These are phyloP conservation scores for Aleiodes alternator DNA, from an alignment of 2,888 invertebrate species.

Conservation along the genomic window DNA sequence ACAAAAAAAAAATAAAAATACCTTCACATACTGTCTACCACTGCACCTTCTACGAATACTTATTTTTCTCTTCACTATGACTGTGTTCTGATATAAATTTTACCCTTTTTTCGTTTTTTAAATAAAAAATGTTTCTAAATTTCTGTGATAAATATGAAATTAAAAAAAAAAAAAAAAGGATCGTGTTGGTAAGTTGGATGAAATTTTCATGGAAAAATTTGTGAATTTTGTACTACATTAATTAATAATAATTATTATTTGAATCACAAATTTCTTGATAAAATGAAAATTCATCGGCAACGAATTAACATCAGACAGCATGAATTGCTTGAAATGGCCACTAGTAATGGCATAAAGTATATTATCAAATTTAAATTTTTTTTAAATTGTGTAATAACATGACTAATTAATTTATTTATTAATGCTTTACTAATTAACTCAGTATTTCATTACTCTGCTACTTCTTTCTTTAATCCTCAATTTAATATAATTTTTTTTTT, in stretches of 20 bases:
- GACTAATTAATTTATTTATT: too few species aligned
- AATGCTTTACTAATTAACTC: too few species aligned
- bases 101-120: not conserved
- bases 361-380: conserved; percentile 21
- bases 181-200: conserved; percentile 41
- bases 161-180: not conserved
- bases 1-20: too few species aligned
- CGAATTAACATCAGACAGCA: conserved; percentile 68
- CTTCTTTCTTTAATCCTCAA: too few species aligned
- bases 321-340: conserved; percentile 63
- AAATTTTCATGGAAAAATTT: conserved; percentile 36
- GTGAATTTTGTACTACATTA: not conserved
- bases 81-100: conserved; percentile 32
- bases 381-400: not conserved
- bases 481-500: too few species aligned
- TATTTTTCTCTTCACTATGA: conserved; percentile 40
- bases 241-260: not conserved
- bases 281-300: conserved; percentile 6
- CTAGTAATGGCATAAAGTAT: conserved; percentile 62
- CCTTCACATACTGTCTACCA: conserved; percentile 30
- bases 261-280: conserved; percentile 1
- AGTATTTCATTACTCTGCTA: too few species aligned
- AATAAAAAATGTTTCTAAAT: not conserved
- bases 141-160: conserved; percentile 17
- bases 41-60: conserved; percentile 22